Conservation (phyloP, 2,113 vertebrate genomes). For the Lota lota region DNA sequence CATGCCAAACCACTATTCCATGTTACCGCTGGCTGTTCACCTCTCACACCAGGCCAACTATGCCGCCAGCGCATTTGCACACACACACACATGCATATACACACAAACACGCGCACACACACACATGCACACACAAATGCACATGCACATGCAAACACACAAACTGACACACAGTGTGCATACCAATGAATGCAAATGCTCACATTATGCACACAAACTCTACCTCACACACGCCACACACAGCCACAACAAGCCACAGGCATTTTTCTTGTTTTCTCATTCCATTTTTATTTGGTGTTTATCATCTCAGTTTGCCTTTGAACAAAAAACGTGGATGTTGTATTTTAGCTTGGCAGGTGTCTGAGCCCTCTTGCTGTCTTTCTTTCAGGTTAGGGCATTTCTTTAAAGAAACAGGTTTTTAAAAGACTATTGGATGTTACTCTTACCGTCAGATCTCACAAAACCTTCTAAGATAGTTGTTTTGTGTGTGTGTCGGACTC, state of each 20-base stretch:
- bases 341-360: background rate
- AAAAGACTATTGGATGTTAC: too few relatives aligned
- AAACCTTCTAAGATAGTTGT: background rate
- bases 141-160: background rate
- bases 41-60: background rate
- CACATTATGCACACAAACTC: background rate
- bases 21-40: background rate
- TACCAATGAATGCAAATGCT: too few relatives aligned
- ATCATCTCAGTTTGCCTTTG: background rate
- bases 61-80: background rate
- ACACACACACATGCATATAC: background rate
- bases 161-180: too few relatives aligned
- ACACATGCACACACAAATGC: slow-evolving; percentile 8
- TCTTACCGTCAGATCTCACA: background rate
- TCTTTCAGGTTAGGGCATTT: too few relatives aligned
- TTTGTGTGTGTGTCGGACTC: background rate
- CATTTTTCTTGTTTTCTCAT: background rate
- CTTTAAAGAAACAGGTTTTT: too few relatives aligned
- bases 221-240: background rate
- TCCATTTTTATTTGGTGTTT: background rate
- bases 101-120: background rate
- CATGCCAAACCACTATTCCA: background rate
- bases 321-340: background rate
- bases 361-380: background rate
- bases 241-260: background rate